phyloP scores from a whole-genome alignment of 1,140 invertebrate species.

The Scaptomyza hsui region DNA sequence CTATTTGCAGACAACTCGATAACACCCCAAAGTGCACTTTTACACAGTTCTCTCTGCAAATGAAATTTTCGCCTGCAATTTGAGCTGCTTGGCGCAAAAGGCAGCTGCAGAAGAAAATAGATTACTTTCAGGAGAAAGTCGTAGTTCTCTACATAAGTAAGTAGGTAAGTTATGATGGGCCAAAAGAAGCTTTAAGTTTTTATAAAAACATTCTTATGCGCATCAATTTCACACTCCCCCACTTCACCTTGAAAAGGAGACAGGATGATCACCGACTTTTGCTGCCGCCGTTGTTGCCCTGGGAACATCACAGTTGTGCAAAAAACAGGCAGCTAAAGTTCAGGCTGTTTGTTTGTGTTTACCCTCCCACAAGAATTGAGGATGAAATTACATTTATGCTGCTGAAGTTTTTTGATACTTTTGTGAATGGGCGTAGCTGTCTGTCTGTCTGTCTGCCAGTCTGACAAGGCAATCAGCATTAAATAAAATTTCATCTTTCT shows the following conservation, averaged over 20 bases:
- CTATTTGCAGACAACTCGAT: slow-evolving; percentile 31
- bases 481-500: slow-evolving; percentile 69
- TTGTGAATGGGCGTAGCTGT: slow-evolving; percentile 37
- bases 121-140: background rate
- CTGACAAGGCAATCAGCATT: slow-evolving; percentile 72
- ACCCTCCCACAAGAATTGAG: slow-evolving; percentile 12
- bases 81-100: slow-evolving; percentile 11
- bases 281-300: slow-evolving; percentile 52
- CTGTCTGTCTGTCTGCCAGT: slow-evolving; percentile 34
- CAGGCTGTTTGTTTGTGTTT: background rate
- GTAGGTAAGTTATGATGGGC: slow-evolving; percentile 12
- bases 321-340: slow-evolving; percentile 2
- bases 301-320: slow-evolving; percentile 53
- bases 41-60: slow-evolving; percentile 21
- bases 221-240: background rate
- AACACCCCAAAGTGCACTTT: slow-evolving; percentile 30
- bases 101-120: slow-evolving; percentile 23
- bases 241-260: slow-evolving; percentile 26
- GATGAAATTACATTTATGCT: slow-evolving; percentile 67
- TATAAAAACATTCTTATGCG: background rate
- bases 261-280: slow-evolving; percentile 62
- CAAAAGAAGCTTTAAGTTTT: slow-evolving; percentile 26
- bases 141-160: slow-evolving; percentile 2
- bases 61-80: slow-evolving; percentile 25
- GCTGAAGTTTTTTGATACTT: slow-evolving; percentile 11